Evolutionary conservation across 2,888 invertebrate species (phyloP).

Genomic region (Holacanthella duospinosa): DNA sequence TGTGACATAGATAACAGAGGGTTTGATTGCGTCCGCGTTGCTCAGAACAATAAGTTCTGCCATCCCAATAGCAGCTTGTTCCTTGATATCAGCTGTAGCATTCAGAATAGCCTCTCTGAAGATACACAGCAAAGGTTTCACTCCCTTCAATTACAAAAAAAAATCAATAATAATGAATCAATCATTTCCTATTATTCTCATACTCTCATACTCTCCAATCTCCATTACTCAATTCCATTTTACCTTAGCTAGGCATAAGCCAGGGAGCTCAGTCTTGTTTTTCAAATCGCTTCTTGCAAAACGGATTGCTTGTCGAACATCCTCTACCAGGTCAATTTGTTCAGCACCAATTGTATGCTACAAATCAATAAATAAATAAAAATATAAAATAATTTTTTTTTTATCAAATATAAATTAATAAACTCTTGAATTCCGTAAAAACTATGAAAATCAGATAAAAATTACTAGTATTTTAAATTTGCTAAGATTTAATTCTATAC

Average conservation of each 20-base stretch:
- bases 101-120: slow-evolving; percentile 94
- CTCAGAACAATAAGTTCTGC: slow-evolving; percentile 73
- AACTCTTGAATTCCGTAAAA: too few species aligned
- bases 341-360: slow-evolving; percentile 42
- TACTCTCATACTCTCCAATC: not conserved
- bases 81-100: slow-evolving; percentile 90
- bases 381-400: not conserved
- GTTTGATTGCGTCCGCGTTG: slow-evolving; percentile 75
- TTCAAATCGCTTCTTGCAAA: slow-evolving; percentile 79
- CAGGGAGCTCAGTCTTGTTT: slow-evolving; percentile 61
- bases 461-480: not conserved
- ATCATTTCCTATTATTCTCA: not conserved
- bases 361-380: not conserved
- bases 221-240: not conserved
- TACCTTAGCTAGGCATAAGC: slow-evolving; percentile 83
- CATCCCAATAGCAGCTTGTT: slow-evolving; percentile 84
- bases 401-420: too few species aligned
- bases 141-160: slow-evolving; percentile 50
- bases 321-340: slow-evolving; percentile 74
- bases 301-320: slow-evolving; percentile 83
- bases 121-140: slow-evolving; percentile 83
- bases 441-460: not conserved
- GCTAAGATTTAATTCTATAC: too few species aligned
- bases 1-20: slow-evolving; percentile 93
- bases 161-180: not conserved